Percentiles rank a stretch among this genome's conserved stretches.
These are phyloP conservation scores for Eumacrocentrus americanus DNA, from an alignment of 2,888 invertebrate species.

Conservation along the genomic window DNA sequence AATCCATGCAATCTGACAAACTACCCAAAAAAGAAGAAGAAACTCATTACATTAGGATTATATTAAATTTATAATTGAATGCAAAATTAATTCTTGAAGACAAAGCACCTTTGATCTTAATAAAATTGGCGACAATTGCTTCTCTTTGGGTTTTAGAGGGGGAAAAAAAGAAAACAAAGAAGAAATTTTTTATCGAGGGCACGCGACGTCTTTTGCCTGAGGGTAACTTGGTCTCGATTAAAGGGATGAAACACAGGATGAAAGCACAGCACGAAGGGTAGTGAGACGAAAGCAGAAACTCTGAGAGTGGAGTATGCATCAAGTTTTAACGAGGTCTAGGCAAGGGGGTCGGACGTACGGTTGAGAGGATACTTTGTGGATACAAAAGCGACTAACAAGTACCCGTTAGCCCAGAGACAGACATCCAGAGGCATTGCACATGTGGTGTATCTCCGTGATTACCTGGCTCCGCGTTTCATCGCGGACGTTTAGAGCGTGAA, in stretches of 20 bases:
- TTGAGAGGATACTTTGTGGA: constrained; percentile 36
- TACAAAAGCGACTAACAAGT: no score
- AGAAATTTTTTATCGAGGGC: background rate
- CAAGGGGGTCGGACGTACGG: constrained; percentile 34
- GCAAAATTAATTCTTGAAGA: no score
- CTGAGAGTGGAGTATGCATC: constrained; percentile 36
- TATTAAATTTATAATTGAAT: no score
- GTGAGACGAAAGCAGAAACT: constrained; percentile 23
- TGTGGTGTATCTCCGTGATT: background rate
- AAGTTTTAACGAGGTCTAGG: constrained; percentile 47
- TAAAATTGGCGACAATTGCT: constrained; percentile 1
- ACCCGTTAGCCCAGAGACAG: no score
- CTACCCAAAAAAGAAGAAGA: no score
- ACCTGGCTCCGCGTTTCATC: background rate
- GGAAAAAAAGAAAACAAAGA: background rate
- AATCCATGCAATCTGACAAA: background rate
- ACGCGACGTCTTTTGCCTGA: constrained; percentile 13
- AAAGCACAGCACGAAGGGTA: background rate
- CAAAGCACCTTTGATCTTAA: background rate
- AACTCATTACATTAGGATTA: no score
- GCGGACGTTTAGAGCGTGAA: background rate
- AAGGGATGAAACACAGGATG: constrained; percentile 9
- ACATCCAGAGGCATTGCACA: no score
- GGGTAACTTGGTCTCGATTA: constrained; percentile 13
- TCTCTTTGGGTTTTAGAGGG: background rate